Conservation (phyloP, 2,797 vertebrate species). For the Meda fulgida region DNA sequence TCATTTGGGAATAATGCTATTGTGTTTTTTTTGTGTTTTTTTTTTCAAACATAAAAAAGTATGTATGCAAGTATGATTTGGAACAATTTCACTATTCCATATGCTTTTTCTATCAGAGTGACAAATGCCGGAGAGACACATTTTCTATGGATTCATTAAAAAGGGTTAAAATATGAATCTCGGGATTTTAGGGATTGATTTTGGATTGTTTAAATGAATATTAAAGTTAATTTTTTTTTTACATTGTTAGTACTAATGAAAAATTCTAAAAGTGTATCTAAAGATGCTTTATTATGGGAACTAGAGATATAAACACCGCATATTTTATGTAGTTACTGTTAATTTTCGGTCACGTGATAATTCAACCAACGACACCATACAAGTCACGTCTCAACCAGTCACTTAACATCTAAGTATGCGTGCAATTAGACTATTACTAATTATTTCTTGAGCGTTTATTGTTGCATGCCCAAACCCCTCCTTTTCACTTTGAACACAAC, state of each 20-base stretch:
- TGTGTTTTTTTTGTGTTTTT: background rate
- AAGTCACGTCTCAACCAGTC: background rate
- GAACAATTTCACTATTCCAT: background rate
- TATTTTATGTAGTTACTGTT: background rate
- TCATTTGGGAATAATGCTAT: background rate
- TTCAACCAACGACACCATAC: background rate
- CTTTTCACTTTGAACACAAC: conserved; percentile 1
- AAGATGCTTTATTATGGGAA: no score
- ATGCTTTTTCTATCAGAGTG: background rate
- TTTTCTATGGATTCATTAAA: background rate
- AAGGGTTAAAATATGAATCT: background rate
- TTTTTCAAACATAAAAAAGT: no score
- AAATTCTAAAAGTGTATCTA: background rate
- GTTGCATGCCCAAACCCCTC: background rate
- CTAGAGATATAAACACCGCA: background rate
- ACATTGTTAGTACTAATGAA: background rate
- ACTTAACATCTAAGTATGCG: background rate
- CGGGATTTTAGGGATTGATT: background rate
- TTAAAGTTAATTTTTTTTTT: background rate
- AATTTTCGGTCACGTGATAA: background rate
- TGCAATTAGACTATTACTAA: background rate
- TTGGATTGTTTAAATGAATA: background rate
- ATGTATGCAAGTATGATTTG: no score
- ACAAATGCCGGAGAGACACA: background rate
- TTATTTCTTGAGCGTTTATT: background rate